phyloP scores from a whole-genome alignment of 1,140 invertebrate genomes.

The Hyles vespertilio region DNA sequence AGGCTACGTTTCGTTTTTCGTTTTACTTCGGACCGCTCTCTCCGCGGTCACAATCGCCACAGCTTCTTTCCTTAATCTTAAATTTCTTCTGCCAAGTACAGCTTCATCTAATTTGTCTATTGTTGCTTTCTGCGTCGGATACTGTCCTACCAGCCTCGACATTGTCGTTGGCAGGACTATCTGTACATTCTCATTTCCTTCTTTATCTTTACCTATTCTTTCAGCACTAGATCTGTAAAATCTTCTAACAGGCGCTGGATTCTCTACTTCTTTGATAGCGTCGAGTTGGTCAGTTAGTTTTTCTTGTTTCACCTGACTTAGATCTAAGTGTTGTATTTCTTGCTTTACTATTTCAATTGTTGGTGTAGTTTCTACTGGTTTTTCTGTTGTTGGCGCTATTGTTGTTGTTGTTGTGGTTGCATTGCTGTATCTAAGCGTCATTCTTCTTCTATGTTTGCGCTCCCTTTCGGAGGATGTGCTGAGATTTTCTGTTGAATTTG shows the following conservation, averaged over 20 bases:
- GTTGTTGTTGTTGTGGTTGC: conserved; percentile 28
- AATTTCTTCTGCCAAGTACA: conserved; percentile 34
- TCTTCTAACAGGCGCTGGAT: conserved; percentile 39
- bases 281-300: conserved; percentile 52
- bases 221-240: conserved; percentile 66
- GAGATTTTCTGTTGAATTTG: conserved; percentile 24
- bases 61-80: conserved; percentile 40
- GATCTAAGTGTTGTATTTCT: conserved; percentile 42
- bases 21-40: conserved; percentile 32
- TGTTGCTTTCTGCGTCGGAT: conserved; percentile 38
- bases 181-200: conserved; percentile 61
- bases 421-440: conserved; percentile 37
- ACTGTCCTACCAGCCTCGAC: conserved; percentile 40
- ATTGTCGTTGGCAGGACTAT: conserved; percentile 49
- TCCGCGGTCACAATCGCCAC: conserved; percentile 40
- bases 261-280: conserved; percentile 38
- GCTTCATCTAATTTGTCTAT: conserved; percentile 54
- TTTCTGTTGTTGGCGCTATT: conserved; percentile 15
- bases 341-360: conserved; percentile 42
- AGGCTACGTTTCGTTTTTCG: conserved; percentile 49
- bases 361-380: conserved; percentile 26
- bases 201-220: conserved; percentile 36
- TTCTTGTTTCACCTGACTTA: conserved; percentile 32
- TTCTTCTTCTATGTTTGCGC: conserved; percentile 47
- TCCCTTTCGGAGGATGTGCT: conserved; percentile 17